Evolutionary conservation across 1,140 invertebrate species (phyloP), one percentile per base, ranked within the genome.

Genomic region (Hypsibius dujardini): DNA sequence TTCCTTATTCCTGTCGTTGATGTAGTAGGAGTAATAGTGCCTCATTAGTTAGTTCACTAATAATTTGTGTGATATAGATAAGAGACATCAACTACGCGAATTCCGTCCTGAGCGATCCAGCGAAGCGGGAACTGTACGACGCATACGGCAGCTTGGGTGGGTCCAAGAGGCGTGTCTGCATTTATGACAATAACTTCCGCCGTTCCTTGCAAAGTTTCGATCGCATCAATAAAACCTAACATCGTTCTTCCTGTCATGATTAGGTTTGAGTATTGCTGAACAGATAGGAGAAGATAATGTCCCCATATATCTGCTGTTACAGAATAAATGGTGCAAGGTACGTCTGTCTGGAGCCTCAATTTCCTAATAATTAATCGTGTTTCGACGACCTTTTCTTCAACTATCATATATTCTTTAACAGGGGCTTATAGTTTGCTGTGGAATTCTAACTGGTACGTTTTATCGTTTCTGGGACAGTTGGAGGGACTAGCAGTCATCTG

Each of bases 281-380:
- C 91, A 94, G 80, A 92, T 95, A 81, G 91, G 91, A 1, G 92
- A 95, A 81, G 91, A 94, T 81, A 93, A 92, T 82, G 90, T 93
- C 73, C 92, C 92, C 79, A 87, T 90, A 73, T 94, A 93, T 80
- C 93, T 94, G 82, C 85, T 92, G 74, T 86, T 94, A 70, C 95
- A 90, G 71, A 95, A 90, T 75, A 88, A 88, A 74, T 95, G 92
- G 89, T 92, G 91, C 81, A 95, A 95, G 85, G 89, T 90, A 80
- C 81, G 80, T 56, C 72, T 40, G 70, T 3, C 15, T 70, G 1
- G 47, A 62, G 47, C 2, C 71, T 59, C 70, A n/a, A 1, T 75
- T 50, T n/a, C 2, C 69, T 46, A 46, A 12, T 2, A 56, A 45
- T 62, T 15, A 73, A 1, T 71, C 7, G 46, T 15, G 12, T 69